phyloP scores from a whole-genome alignment of 2,888 invertebrate species.

The Pristionchus mayeri region DNA sequence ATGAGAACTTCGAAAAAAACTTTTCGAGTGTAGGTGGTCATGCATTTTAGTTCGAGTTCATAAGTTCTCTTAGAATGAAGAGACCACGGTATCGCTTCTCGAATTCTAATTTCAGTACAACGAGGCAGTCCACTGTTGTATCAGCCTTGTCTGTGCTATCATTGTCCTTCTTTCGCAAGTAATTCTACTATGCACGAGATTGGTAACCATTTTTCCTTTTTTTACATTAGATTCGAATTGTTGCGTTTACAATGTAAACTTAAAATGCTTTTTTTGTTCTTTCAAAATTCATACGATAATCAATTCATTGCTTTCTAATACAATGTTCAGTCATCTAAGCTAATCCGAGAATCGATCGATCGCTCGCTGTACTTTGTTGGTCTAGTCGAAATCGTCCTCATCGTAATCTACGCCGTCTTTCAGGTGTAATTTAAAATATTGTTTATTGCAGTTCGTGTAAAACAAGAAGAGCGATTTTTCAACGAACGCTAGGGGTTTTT shows the following conservation, averaged over 20 bases:
- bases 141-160: not conserved
- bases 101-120: conserved; percentile 38
- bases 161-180: not conserved
- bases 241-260: no score
- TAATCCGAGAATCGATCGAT: not conserved
- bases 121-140: conserved; percentile 6
- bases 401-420: not conserved
- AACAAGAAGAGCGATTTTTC: no score
- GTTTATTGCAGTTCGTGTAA: no score
- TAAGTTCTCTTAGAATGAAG: no score
- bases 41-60: no score
- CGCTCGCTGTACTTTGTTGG: conserved; percentile 1
- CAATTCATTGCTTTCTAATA: no score
- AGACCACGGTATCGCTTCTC: no score
- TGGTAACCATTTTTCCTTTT: not conserved
- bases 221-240: no score
- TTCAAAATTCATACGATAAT: not conserved
- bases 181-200: not conserved
- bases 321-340: not conserved
- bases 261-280: not conserved
- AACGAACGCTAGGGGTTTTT: no score
- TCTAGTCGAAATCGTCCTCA: not conserved
- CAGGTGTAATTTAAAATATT: no score
- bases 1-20: no score
- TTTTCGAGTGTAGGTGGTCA: no score